A percentile compares a stretch with the other conserved stretches of the same genome.
Conservation (phyloP, 1,140 invertebrate species). For the Zelostemma sp. region DNA sequence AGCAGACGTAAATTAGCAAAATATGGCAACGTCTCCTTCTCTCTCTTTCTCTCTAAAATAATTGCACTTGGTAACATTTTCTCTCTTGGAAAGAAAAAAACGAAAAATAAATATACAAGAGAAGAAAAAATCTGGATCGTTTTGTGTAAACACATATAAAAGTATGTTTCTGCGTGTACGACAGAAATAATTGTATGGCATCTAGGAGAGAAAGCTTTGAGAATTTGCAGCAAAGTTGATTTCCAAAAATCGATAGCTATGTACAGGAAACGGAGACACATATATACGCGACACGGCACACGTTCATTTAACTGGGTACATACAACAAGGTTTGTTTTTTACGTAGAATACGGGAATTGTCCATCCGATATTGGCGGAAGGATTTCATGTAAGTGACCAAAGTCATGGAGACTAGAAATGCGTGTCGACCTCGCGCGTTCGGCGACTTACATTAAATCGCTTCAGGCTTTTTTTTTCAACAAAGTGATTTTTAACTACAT, state of each 20-base stretch:
- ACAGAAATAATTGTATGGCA: neutral
- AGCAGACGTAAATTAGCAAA: too few relatives aligned
- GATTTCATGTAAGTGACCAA: constrained; percentile 4
- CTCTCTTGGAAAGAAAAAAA: neutral
- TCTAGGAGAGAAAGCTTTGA: neutral
- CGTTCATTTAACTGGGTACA: neutral
- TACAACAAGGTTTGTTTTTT: neutral
- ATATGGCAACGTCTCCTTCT: constrained; percentile 2
- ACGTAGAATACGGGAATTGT: neutral
- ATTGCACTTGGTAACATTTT: neutral
- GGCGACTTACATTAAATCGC: constrained; percentile 33
- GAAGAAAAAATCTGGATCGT: constrained; percentile 1
- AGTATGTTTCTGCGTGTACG: neutral
- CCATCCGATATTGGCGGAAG: neutral
- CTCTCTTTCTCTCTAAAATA: neutral
- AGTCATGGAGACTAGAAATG: constrained; percentile 28
- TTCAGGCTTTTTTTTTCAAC: constrained; percentile 15
- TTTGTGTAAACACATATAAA: neutral
- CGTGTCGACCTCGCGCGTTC: constrained; percentile 20
- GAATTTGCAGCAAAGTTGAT: neutral
- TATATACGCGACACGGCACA: neutral
- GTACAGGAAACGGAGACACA: neutral
- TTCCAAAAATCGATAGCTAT: neutral
- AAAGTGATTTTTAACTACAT: constrained; percentile 37
- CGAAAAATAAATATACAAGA: constrained; percentile 4